Evolutionary conservation across 2,888 invertebrate genomes (phyloP).

Genomic region (Ramazzottius varieornatus): DNA sequence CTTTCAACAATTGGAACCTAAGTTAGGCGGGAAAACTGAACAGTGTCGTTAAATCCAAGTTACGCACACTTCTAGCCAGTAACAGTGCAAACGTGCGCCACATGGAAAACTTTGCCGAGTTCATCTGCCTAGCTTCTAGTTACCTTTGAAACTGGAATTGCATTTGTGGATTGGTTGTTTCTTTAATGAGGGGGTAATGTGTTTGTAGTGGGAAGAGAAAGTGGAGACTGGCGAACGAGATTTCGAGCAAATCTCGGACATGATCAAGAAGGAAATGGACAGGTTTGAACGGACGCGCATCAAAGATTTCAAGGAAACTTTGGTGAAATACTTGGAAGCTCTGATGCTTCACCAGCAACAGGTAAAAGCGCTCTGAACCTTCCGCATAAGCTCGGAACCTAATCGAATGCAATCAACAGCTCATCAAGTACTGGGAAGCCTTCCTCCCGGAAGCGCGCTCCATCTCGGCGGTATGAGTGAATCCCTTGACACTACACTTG

Average conservation of each 20-base stretch:
- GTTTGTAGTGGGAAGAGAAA: conserved; percentile 59
- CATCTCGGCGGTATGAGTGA: no score
- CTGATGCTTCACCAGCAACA: conserved; percentile 81
- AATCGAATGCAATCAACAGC: conserved; percentile 29
- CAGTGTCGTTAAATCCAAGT: no score
- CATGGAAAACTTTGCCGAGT: no score
- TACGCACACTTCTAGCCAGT: no score
- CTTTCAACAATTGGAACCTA: no score
- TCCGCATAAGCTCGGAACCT: not conserved
- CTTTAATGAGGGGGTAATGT: no score
- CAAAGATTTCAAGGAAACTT: conserved; percentile 60
- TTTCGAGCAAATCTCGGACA: conserved; percentile 74
- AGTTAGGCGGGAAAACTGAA: no score
- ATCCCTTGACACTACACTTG: no score
- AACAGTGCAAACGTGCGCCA: no score
- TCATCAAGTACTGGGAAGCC: conserved; percentile 78
- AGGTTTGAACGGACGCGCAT: conserved; percentile 65
- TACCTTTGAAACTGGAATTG: no score
- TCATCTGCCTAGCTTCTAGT: no score
- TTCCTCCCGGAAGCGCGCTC: conserved; percentile 83
- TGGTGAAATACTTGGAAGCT: conserved; percentile 70
- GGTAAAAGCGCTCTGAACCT: conserved; percentile 30
- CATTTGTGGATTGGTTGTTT: no score
- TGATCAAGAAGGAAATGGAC: conserved; percentile 76
- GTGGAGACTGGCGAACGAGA: conserved; percentile 88